phyloP scores from a whole-genome alignment of 2,888 invertebrate species.

The Drosophila anceps region DNA sequence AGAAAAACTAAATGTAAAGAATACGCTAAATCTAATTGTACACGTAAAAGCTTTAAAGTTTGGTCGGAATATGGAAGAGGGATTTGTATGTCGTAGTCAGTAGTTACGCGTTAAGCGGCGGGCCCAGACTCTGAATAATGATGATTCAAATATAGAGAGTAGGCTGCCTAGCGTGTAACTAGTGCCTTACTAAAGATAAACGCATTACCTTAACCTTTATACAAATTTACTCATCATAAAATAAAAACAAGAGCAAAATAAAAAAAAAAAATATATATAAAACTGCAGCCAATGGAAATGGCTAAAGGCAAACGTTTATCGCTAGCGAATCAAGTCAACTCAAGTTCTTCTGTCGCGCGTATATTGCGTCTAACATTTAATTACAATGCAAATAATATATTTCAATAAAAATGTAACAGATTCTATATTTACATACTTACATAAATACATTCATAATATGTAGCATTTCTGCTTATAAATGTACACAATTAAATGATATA shows the following conservation, averaged over 20 bases:
- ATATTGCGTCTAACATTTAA: conserved; percentile 32
- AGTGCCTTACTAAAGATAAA: conserved; percentile 85
- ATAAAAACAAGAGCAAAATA: background rate
- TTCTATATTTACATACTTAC: conserved; percentile 62
- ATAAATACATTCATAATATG: conserved; percentile 27
- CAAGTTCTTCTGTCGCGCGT: conserved; percentile 44
- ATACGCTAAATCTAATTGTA: conserved; percentile 69
- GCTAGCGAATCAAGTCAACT: conserved; percentile 35
- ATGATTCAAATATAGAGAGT: background rate
- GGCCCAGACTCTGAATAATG: conserved; percentile 5
- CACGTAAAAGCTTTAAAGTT: conserved; percentile 74
- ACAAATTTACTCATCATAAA: conserved; percentile 75
- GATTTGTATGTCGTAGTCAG: conserved; percentile 82
- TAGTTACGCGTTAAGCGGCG: conserved; percentile 84
- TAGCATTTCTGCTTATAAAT: conserved; percentile 54
- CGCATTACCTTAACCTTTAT: conserved; percentile 83
- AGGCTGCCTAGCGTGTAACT: conserved; percentile 82
- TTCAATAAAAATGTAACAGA: conserved; percentile 45
- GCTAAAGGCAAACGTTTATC: conserved; percentile 36
- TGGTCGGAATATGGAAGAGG: conserved; percentile 43
- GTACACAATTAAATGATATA: conserved; percentile 56
- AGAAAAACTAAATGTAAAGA: conserved; percentile 55
- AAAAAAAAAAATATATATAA: background rate
- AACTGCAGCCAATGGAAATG: conserved; percentile 30
- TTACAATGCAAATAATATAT: conserved; percentile 25